phyloP scores from a whole-genome alignment of 64 coral and sea anemone species.

The Stichodactyla helianthus region DNA sequence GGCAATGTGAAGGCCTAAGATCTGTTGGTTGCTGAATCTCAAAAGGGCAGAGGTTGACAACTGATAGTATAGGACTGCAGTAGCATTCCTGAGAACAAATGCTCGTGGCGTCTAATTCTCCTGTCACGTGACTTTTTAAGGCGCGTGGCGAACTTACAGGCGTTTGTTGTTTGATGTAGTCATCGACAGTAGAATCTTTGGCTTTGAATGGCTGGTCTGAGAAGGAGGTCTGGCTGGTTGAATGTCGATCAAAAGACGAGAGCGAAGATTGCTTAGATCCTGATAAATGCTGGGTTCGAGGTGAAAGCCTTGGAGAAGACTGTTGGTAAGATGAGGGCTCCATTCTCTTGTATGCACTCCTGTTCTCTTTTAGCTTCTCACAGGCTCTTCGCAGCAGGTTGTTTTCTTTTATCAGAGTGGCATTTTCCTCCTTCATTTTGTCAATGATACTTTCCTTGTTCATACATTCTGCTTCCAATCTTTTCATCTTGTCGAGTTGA shows the following conservation, averaged over 20 bases:
- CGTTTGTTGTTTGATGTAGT: not conserved
- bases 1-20: slow-evolving; percentile 45
- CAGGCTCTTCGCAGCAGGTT: slow-evolving; percentile 71
- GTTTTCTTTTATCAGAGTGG: slow-evolving; percentile 72
- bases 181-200: not conserved
- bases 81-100: slow-evolving; percentile 42
- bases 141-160: too few species aligned
- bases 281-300: not conserved
- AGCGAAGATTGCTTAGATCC: not conserved
- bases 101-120: not conserved
- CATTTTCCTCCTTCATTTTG: slow-evolving; percentile 69
- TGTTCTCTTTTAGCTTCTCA: slow-evolving; percentile 56
- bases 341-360: not conserved
- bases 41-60: slow-evolving; percentile 69
- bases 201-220: not conserved
- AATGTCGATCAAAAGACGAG: slow-evolving; percentile 7
- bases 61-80: slow-evolving; percentile 80
- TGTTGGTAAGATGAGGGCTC: not conserved
- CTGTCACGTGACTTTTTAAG: not conserved
- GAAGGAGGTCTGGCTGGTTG: not conserved
- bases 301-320: not conserved
- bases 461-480: slow-evolving; percentile 19
- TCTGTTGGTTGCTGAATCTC: slow-evolving; percentile 47
- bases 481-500: slow-evolving; percentile 3
- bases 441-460: slow-evolving; percentile 19